Conservation (phyloP, 2,113 vertebrate genomes). For the Craseonycteris thonglongyai region DNA sequence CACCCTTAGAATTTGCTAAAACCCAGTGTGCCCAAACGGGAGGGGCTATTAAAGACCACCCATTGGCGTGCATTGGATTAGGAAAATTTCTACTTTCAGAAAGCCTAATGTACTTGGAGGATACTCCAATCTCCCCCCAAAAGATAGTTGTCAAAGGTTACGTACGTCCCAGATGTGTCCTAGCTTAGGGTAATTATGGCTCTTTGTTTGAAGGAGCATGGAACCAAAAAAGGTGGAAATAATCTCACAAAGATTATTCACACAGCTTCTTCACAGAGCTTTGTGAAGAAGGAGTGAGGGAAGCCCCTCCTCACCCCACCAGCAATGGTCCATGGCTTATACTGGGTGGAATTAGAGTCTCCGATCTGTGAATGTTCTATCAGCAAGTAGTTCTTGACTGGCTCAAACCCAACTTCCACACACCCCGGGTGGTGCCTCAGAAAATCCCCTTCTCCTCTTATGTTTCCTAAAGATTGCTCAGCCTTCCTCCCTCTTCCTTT, state of each 20-base stretch:
- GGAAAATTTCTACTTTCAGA: slow-evolving; percentile 21
- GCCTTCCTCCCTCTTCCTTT: background rate
- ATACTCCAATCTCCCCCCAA: slow-evolving; percentile 6
- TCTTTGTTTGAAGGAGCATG: slow-evolving; percentile 26
- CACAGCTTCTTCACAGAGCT: too few species aligned
- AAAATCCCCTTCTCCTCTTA: background rate
- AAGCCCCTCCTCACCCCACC: background rate
- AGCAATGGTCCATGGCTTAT: background rate
- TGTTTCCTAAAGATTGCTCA: background rate
- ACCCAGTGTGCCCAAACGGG: background rate
- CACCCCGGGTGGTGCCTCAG: background rate
- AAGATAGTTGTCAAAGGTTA: slow-evolving; percentile 1
- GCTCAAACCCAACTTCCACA: background rate
- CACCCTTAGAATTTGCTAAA: background rate
- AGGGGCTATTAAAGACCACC: background rate
- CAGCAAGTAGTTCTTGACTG: background rate
- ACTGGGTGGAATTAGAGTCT: background rate
- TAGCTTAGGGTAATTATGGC: background rate
- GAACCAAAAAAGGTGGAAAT: background rate
- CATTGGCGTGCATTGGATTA: slow-evolving; percentile 21
- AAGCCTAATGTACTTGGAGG: slow-evolving; percentile 25
- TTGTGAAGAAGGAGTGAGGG: background rate
- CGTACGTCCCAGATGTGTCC: background rate
- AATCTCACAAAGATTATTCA: slow-evolving; percentile 25
- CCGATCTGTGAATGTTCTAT: background rate